A percentile compares a stretch with the other conserved stretches of the same genome.
Conservation (phyloP, 35 echinoderm and acorn worm genomes). For the Lytechinus variegatus region DNA sequence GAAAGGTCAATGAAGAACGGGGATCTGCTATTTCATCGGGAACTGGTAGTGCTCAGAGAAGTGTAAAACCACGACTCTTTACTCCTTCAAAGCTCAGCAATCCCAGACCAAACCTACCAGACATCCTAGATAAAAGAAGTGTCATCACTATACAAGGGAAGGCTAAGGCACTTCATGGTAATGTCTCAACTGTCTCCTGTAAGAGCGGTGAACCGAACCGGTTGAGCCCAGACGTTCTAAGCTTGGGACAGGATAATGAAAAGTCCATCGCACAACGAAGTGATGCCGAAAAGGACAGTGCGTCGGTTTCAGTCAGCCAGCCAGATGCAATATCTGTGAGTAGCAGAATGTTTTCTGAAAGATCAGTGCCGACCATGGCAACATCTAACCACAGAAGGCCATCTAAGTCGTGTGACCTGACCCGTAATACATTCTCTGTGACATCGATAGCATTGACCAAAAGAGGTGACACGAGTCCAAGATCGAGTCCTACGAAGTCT, state of each 20-base stretch:
- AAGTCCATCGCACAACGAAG: neutral
- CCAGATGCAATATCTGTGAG: neutral
- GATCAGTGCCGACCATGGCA: constrained; percentile 39
- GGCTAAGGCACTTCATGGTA: constrained; percentile 43
- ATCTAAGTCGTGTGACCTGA: constrained; percentile 22
- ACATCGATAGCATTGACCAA: constrained; percentile 23
- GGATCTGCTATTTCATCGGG: neutral
- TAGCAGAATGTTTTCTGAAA: constrained; percentile 37
- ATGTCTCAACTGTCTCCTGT: constrained; percentile 5
- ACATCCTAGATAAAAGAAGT: constrained; percentile 8
- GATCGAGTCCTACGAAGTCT: constrained; percentile 35
- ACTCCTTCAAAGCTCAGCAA: neutral
- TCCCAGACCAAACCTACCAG: neutral
- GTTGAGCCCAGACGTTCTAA: constrained; percentile 31
- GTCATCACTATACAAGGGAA: constrained; percentile 29
- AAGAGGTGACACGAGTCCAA: constrained; percentile 32
- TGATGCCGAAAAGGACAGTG: constrained; percentile 18
- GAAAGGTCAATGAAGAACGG: neutral
- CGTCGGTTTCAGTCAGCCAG: neutral
- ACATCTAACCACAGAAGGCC: neutral
- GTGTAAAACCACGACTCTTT: neutral
- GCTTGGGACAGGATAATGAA: neutral
- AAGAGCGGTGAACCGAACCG: constrained; percentile 36
- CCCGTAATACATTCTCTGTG: constrained; percentile 21
- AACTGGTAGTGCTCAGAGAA: neutral